Conservation (phyloP, 2,797 vertebrate genomes). For the Eulemur albifrons region DNA sequence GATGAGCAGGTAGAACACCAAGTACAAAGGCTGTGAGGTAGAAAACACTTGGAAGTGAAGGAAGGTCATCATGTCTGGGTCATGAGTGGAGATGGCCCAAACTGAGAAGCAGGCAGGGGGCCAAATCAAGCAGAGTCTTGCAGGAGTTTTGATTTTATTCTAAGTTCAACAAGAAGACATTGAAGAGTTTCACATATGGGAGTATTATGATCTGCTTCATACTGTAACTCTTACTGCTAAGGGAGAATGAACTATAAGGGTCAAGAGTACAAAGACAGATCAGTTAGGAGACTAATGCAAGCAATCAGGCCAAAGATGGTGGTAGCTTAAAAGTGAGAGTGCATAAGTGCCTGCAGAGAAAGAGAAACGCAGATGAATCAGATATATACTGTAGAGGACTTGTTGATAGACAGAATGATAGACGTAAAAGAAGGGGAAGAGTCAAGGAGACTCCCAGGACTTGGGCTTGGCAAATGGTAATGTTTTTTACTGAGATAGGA, state of each 20-base stretch:
- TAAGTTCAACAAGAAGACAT: neutral
- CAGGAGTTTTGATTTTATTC: neutral
- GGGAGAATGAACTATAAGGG: neutral
- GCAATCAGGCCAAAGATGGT: neutral
- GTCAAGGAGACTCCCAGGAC: neutral
- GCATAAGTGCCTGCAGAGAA: neutral
- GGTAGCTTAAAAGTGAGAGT: neutral
- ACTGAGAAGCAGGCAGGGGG: neutral
- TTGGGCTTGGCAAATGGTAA: neutral
- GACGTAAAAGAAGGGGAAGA: neutral
- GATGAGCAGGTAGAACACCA: neutral
- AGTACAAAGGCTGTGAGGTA: neutral
- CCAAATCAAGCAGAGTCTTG: neutral
- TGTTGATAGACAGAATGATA: neutral
- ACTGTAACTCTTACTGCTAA: neutral
- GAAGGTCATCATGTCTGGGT: neutral
- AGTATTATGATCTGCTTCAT: neutral
- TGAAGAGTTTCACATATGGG: neutral
- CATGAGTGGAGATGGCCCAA: neutral
- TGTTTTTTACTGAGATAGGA: neutral
- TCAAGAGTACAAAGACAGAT: neutral
- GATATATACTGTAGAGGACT: neutral
- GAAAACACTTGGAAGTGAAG: slow-evolving; percentile 1
- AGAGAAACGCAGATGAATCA: neutral
- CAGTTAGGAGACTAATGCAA: neutral